A percentile compares a stretch with the other conserved stretches of the same genome.
These are phyloP conservation scores for Anabas testudineus DNA, from an alignment of 2,797 vertebrate genomes.

Conservation along the genomic window DNA sequence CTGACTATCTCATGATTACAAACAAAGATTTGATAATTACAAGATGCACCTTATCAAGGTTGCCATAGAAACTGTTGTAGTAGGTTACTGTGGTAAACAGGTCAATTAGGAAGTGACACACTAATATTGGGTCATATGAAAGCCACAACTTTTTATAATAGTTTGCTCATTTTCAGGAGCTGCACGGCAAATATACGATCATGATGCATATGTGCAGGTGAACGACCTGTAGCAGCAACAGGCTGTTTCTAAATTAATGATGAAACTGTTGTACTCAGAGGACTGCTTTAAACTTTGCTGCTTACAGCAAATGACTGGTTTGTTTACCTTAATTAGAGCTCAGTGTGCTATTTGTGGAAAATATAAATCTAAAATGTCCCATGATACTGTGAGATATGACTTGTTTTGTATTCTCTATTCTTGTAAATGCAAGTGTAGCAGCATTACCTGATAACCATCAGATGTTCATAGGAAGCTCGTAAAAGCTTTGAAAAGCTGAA, in stretches of 20 bases:
- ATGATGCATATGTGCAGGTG: too few species aligned
- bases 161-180: too few species aligned
- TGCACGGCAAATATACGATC: too few species aligned
- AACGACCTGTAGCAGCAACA: too few species aligned
- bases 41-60: background rate
- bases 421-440: conserved; percentile 6
- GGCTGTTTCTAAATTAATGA: too few species aligned
- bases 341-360: background rate
- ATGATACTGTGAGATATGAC: background rate
- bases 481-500: conserved; percentile 23
- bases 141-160: too few species aligned
- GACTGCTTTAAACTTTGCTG: background rate
- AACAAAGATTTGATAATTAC: background rate
- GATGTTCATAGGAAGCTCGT: conserved; percentile 27
- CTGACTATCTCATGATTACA: background rate
- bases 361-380: background rate
- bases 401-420: background rate
- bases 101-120: too few species aligned
- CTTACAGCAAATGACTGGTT: background rate
- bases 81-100: too few species aligned
- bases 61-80: background rate
- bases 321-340: conserved; percentile 4
- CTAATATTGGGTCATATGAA: too few species aligned
- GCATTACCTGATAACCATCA: conserved; percentile 5
- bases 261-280: background rate